Base-by-base conservation (phyloP, 2,113 vertebrate species). In the Cyprinodon variegatus region DNA sequence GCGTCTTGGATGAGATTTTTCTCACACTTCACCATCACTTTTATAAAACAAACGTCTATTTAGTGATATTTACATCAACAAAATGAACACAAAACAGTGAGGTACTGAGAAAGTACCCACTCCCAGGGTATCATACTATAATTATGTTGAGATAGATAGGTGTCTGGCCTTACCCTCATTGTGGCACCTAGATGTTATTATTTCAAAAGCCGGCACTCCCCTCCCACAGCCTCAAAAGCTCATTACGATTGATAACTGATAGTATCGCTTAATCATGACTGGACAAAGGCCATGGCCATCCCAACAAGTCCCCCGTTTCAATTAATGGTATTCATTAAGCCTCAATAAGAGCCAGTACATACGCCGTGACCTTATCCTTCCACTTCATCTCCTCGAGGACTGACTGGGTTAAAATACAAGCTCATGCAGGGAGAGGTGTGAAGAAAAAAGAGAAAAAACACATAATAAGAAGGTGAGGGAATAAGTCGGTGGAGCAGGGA, bases 241-340 rank as follows among this genome's bases (percentile, higher is more conserved):
- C 88, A 93, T 93, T 93, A 93, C 84, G n/a, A 92, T 89, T 91
- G 92, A 93, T 92, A 91, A 92, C 86, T 91, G 90, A 94, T 93
- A 90, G 79, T 78, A 92, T 91, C 82, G 40, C 86, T 92, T 93
- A 87, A 93, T 92, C 88, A 88, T 84, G 88, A 78, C 90, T 82
- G 86, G 89, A 93, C 84, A 93, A 92, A 92, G 89, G 88, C 89
- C 84, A 88, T 14, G 71, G 78, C 82, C 86, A 76, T 90, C 88
- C 88, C 89, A 85, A 91, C 86, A 85, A 92, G 89, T 87, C 86
- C 83, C 77, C 74, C n/a, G 82, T 91, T 90, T 91, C 90, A 93
- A 92, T 91, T 93, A 92, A 94, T 92, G 83, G 81, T 90, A 90
- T 94, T 94, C 93, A 94, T 94, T 94, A 93, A 86, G 84, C 83